Conservation (phyloP, 2,888 invertebrate species). For the Synergus japonicus region DNA sequence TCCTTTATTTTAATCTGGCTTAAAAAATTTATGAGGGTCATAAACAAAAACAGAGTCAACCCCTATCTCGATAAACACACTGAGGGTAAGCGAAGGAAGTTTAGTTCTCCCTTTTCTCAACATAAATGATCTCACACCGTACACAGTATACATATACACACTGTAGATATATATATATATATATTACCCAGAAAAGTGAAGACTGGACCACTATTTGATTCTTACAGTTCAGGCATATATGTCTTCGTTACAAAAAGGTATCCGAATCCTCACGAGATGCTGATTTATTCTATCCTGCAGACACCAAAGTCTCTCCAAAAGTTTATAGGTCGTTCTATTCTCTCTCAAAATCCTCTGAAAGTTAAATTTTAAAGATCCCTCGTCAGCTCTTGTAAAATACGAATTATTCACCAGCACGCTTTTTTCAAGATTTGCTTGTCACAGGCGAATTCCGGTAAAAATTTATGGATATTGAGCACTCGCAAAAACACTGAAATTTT, state of each 20-base stretch:
- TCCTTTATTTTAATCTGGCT: neutral
- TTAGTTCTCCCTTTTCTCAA: neutral
- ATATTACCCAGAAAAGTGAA: neutral
- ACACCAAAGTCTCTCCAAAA: neutral
- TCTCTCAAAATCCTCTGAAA: neutral
- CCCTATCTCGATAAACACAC: neutral
- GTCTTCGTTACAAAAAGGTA: conserved; percentile 23
- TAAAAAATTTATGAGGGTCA: conserved; percentile 16
- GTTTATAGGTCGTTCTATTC: neutral
- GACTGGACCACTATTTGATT: conserved; percentile 21
- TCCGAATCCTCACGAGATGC: neutral
- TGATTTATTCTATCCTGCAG: neutral
- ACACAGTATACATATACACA: neutral
- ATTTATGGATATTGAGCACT: neutral
- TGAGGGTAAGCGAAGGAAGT: neutral
- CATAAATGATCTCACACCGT: neutral
- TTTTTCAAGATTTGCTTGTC: conserved; percentile 5
- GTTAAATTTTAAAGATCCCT: conserved; percentile 24
- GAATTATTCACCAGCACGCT: conserved; percentile 24
- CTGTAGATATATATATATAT: neutral
- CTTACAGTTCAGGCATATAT: neutral
- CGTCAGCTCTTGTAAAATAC: neutral
- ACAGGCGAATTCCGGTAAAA: neutral
- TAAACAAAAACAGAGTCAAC: neutral
- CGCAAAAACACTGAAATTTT: neutral